Conservation (phyloP, 2,888 invertebrate genomes). For the Amblyteles armatorius region DNA sequence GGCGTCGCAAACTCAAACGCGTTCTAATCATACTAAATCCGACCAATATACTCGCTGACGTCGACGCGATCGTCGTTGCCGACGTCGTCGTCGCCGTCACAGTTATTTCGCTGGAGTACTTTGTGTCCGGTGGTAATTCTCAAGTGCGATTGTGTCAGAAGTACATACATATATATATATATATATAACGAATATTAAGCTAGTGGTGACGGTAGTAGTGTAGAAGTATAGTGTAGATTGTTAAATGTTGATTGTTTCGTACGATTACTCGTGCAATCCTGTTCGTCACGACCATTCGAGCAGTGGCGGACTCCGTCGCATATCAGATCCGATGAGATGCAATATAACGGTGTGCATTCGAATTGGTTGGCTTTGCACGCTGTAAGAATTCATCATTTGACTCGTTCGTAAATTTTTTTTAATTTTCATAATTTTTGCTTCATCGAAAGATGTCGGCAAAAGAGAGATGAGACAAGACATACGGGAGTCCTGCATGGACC, state of each 20-base stretch:
- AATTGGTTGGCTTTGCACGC: conserved; percentile 90
- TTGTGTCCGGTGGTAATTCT: conserved; percentile 6
- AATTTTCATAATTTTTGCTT: background rate
- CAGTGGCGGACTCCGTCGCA: conserved; percentile 91
- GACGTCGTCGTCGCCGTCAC: conserved; percentile 25
- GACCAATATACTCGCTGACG: conserved; percentile 56
- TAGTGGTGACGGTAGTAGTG: conserved; percentile 10
- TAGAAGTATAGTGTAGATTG: conserved; percentile 59
- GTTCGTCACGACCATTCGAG: conserved; percentile 90
- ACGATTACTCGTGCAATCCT: conserved; percentile 86
- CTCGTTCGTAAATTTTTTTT: conserved; percentile 53
- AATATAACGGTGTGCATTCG: conserved; percentile 91
- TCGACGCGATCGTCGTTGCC: conserved; percentile 37
- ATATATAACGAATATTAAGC: conserved; percentile 37
- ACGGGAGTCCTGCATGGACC: conserved; percentile 11
- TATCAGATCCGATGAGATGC: conserved; percentile 87
- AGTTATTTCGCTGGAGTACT: conserved; percentile 51
- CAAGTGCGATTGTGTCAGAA: conserved; percentile 36
- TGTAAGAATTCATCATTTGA: conserved; percentile 81
- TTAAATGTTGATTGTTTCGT: conserved; percentile 70
- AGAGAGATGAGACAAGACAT: conserved; percentile 17
- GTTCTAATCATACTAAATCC: conserved; percentile 66
- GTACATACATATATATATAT: conserved; percentile 21
- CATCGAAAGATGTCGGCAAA: conserved; percentile 41
- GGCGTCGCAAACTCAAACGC: conserved; percentile 52